Evolutionary conservation across 92 coral and sea anemone species (phyloP), one percentile per base, ranked within the genome.

Genomic region (Heliopora coerulea): DNA sequence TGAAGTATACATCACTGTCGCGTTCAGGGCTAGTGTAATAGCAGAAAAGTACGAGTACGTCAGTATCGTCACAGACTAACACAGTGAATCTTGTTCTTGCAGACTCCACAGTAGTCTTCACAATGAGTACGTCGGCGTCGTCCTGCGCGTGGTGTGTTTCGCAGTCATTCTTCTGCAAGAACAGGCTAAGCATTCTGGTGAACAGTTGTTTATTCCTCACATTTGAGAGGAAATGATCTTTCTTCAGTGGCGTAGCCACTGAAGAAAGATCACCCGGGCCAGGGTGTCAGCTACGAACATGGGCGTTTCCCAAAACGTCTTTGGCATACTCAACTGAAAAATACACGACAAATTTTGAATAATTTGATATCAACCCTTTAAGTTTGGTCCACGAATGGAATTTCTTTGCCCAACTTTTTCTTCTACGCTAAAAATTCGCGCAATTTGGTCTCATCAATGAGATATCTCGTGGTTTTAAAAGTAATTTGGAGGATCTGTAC

Each of bases 41-140:
- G 54, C 80, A 72, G 20, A 84, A 56, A 8, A 87, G 77, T 1
- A 80, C 75, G 3, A 80, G 62, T 3, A 87, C 79, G 59, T 79
- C 85, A 9, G 88, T 87, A 54, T 79, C 83, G 39, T 82, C 84
- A 13, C 82, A 82, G 17, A 86, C 82, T 1, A 77, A 78, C 0
- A 78, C 79, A 15, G 83, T 81, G 17, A 65, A 14, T 6, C 14
- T 21, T 4, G 62, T 46, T 39, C 68, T 39, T 25, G 83, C 91
- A 13, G 66, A 44, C 27, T 62, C 12, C 54, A 83, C 65, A 30
- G 88, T 80, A 18, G 83, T 83, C 49, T 78, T 18, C 4, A 74
- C 85, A 21, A 87, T 83, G 15, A 79, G 75, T 31, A 79, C 39
- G 21, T 83, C 85, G 25, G 85, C 84, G 74, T 86, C 89, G 26